A percentile compares a stretch with the other conserved stretches of the same genome.
phyloP scores from a whole-genome alignment of 2,113 vertebrate species.

The Mellivora capensis region DNA sequence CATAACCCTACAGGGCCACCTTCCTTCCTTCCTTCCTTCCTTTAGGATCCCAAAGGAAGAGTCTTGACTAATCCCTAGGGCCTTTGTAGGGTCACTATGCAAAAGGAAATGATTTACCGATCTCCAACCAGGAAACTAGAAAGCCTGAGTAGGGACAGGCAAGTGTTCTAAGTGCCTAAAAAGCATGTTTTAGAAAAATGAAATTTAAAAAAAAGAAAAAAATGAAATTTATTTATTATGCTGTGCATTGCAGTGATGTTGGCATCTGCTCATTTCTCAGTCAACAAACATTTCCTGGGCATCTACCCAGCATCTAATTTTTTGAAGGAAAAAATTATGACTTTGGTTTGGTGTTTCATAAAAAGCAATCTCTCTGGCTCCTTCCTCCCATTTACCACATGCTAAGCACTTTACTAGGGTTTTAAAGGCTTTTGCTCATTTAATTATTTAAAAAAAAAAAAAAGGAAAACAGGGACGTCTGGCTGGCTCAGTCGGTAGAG shows the following conservation, averaged over 20 bases:
- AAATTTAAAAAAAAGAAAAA: slow-evolving; percentile 16
- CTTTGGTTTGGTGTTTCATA: slow-evolving; percentile 23
- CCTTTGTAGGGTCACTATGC: background rate
- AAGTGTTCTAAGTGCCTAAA: background rate
- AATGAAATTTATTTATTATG: background rate
- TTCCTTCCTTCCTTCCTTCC: background rate
- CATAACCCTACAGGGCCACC: background rate
- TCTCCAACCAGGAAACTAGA: background rate
- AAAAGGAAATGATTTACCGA: background rate
- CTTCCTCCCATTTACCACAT: background rate
- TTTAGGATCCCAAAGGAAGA: background rate
- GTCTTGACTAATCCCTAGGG: background rate
- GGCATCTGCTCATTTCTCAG: slow-evolving; percentile 10
- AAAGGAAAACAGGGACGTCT: background rate
- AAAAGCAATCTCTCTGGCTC: background rate
- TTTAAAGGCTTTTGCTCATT: background rate
- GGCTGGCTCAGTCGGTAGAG: background rate
- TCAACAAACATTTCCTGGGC: background rate
- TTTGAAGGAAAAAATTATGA: background rate
- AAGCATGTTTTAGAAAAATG: slow-evolving; percentile 21
- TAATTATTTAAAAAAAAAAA: background rate
- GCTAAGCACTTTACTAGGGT: background rate
- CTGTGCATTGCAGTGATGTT: background rate
- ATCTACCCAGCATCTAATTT: background rate
- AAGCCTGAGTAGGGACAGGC: background rate